These are phyloP conservation scores for Drosophila subquinaria DNA, from an alignment of 2,888 invertebrate species.

Conservation along the genomic window DNA sequence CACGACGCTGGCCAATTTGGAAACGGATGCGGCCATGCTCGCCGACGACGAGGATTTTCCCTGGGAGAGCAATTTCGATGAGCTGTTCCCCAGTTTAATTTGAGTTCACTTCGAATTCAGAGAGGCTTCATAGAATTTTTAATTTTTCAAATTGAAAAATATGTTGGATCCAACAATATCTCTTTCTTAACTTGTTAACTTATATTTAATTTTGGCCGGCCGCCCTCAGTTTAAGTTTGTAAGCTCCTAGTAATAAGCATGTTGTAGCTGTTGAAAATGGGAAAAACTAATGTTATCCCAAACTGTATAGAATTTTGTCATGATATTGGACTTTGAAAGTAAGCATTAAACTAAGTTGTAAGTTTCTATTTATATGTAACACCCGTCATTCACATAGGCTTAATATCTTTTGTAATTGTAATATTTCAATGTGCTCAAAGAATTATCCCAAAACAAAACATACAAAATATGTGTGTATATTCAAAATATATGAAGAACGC, in stretches of 20 bases:
- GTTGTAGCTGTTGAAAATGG: constrained; percentile 42
- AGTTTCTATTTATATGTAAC: constrained; percentile 75
- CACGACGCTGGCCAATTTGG: constrained; percentile 60
- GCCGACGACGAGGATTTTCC: constrained; percentile 86
- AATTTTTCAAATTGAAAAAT: constrained; percentile 65
- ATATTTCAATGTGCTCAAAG: constrained; percentile 67
- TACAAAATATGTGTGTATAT: constrained; percentile 38
- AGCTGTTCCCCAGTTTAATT: constrained; percentile 91
- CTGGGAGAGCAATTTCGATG: constrained; percentile 91
- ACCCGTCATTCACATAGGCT: constrained; percentile 58
- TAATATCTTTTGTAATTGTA: constrained; percentile 45
- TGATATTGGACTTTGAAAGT: constrained; percentile 42
- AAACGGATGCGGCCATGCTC: constrained; percentile 46
- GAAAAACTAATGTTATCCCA: constrained; percentile 6
- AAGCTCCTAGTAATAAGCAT: constrained; percentile 26
- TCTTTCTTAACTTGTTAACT: constrained; percentile 50
- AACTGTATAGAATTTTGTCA: constrained; percentile 56
- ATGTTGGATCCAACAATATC: constrained; percentile 35
- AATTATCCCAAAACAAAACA: constrained; percentile 19
- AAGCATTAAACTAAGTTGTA: constrained; percentile 54
- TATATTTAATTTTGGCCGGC: constrained; percentile 59
- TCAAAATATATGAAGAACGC: constrained; percentile 43
- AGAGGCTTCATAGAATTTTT: constrained; percentile 11
- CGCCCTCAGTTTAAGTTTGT: constrained; percentile 50
- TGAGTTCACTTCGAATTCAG: constrained; percentile 78